Base-by-base conservation (phyloP, 2,797 vertebrate species). In the Nyctalus aviator region DNA sequence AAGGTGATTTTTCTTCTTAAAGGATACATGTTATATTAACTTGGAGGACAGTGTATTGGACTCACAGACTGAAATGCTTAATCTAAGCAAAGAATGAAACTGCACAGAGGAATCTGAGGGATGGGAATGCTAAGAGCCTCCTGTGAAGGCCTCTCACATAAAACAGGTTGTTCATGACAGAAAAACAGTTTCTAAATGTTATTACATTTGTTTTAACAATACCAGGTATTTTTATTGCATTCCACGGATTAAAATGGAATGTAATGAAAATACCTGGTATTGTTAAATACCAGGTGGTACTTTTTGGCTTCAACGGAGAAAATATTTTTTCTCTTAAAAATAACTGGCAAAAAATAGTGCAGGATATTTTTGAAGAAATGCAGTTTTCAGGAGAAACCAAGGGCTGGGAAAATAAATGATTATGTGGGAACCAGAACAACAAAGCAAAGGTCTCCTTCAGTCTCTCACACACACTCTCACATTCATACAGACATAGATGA, bases 311-410 rank as follows among this genome's bases (percentile, higher is more conserved):
- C 50, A 78, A 44, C 8, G 66, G 2, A 88, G 77, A 75, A 92
- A 57, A 55, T 64, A 57, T 35, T 73, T 91, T 93, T 95, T 82
- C 35, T 91, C 55, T 85, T 83, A 88, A 92, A 97, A 94, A 85
- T 82, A 93, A 23, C 73, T 75, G 44, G 68, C 46, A 72, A 88
- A 84, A 95, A 64, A 37, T 50, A 85, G 72, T 37, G 81, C 62
- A 69, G 78, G 82, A 68, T 89, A 90, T 84, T 86, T 91, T 93
- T 76, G 53, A 94, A 57, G 73, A 96, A 90, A 84, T 41, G 37
- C 12, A 59, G 55, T 64, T 93, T 96, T 87, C 10, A 41, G 44
- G 44, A 94, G 57, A 88, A 91, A 88, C 10, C 2, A 48, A 71
- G 27, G 46, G 35, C 23, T 64, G 48, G 64, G 82, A 78, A 95